phyloP scores from a whole-genome alignment of 2,888 invertebrate species.

The Chaetogeoica ovagalla region DNA sequence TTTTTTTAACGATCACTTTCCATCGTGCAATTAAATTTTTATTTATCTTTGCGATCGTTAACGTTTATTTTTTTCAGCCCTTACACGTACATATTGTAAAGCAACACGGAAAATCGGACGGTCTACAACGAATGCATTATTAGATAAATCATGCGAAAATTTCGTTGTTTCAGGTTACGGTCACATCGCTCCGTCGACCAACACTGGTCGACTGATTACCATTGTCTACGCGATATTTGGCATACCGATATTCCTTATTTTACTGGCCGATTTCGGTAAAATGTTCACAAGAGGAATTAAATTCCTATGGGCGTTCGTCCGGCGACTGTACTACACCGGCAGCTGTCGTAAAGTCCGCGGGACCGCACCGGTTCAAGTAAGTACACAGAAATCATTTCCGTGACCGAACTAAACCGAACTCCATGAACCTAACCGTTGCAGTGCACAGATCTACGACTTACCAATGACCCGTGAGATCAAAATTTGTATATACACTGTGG shows the following conservation, averaged over 20 bases:
- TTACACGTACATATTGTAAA: too few species aligned
- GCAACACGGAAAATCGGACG: neutral
- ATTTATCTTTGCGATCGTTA: too few species aligned
- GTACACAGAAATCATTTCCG: conserved; percentile 28
- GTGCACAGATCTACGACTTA: too few species aligned
- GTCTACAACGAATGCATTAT: neutral
- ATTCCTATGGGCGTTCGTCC: conserved; percentile 83
- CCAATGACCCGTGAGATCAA: conserved; percentile 3
- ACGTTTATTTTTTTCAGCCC: neutral
- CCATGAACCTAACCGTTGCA: neutral
- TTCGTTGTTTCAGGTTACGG: conserved; percentile 78
- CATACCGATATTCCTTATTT: conserved; percentile 91
- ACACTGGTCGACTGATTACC: conserved; percentile 80
- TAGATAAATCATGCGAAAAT: neutral
- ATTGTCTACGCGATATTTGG: conserved; percentile 93
- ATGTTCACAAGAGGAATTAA: conserved; percentile 88
- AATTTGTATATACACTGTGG: neutral
- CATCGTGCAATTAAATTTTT: too few species aligned
- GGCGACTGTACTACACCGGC: conserved; percentile 82
- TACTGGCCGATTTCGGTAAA: conserved; percentile 93
- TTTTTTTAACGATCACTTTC: too few species aligned
- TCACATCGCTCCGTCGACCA: conserved; percentile 90
- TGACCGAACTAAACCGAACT: neutral
- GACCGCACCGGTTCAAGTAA: conserved; percentile 75
- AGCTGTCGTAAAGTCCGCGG: conserved; percentile 77